Evolutionary conservation across 1,140 invertebrate species (phyloP).

Genomic region (Drosophila auraria): DNA sequence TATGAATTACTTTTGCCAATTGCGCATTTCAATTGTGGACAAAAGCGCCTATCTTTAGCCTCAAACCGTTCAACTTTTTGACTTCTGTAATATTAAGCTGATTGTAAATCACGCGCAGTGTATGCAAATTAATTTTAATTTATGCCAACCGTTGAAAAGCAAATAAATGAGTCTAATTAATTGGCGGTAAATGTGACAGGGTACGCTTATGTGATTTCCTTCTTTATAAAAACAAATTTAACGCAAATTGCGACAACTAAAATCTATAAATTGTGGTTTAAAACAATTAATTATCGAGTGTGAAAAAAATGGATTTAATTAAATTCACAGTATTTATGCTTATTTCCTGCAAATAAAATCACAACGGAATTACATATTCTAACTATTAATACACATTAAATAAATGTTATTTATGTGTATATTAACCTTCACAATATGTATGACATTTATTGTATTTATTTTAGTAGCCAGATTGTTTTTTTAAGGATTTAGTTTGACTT

Average conservation of each 20-base stretch:
- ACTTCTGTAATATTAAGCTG: conserved; percentile 16
- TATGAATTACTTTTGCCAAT: conserved; percentile 42
- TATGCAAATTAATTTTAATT: conserved; percentile 58
- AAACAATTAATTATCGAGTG: background rate
- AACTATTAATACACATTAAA: background rate
- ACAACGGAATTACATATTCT: background rate
- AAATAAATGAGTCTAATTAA: conserved; percentile 69
- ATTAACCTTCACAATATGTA: background rate
- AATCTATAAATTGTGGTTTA: background rate
- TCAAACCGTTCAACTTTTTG: background rate
- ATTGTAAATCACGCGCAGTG: conserved; percentile 23
- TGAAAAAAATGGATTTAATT: background rate
- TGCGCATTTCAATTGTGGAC: conserved; percentile 50
- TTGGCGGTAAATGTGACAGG: conserved; percentile 33
- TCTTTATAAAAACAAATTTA: conserved; percentile 3
- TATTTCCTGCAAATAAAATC: background rate
- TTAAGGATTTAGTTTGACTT: background rate
- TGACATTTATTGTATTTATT: background rate
- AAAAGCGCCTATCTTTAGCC: background rate
- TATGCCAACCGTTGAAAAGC: conserved; percentile 32
- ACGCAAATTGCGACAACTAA: background rate
- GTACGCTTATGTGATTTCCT: conserved; percentile 9
- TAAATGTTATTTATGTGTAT: background rate
- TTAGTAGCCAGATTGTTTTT: background rate
- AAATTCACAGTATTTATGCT: background rate